Percentiles rank a stretch among this genome's conserved stretches.
Evolutionary conservation across 2,888 invertebrate genomes (phyloP).

Genomic region (Metallyticus violacea): DNA sequence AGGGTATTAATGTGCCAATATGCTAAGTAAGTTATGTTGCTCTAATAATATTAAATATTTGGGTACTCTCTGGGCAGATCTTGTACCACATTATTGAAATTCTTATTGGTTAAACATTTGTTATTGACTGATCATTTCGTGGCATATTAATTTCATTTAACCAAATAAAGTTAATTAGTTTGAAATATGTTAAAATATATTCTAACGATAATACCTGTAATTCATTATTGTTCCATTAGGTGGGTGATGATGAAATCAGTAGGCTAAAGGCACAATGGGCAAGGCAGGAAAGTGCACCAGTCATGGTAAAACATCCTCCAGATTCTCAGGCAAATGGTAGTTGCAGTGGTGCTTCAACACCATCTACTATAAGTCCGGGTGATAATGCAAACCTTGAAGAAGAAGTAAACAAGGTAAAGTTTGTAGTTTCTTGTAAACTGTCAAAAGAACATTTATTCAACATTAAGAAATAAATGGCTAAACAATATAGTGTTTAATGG

Average conservation of each 20-base stretch:
- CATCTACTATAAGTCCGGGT: constrained; percentile 51
- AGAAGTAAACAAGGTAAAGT: constrained; percentile 36
- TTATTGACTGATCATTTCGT: no score
- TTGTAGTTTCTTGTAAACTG: not conserved
- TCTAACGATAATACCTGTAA: not conserved
- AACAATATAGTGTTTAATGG: no score
- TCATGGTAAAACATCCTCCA: constrained; percentile 14
- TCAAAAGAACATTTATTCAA: not conserved
- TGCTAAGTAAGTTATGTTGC: no score
- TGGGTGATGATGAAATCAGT: constrained; percentile 14
- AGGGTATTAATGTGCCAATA: no score
- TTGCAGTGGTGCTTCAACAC: constrained; percentile 47
- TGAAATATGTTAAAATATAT: not conserved
- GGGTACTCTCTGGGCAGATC: no score
- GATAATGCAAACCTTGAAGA: constrained; percentile 42
- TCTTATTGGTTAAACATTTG: no score
- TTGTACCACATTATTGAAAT: no score
- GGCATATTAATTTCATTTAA: no score
- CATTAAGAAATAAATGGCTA: no score
- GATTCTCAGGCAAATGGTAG: constrained; percentile 27
- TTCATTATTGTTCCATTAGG: not conserved
- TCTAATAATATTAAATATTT: no score
- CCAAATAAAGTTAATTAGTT: not conserved
- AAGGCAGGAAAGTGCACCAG: constrained; percentile 17
- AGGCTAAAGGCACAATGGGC: constrained; percentile 26